phyloP scores from a whole-genome alignment of 1,140 invertebrate species.

The Planococcus citri region DNA sequence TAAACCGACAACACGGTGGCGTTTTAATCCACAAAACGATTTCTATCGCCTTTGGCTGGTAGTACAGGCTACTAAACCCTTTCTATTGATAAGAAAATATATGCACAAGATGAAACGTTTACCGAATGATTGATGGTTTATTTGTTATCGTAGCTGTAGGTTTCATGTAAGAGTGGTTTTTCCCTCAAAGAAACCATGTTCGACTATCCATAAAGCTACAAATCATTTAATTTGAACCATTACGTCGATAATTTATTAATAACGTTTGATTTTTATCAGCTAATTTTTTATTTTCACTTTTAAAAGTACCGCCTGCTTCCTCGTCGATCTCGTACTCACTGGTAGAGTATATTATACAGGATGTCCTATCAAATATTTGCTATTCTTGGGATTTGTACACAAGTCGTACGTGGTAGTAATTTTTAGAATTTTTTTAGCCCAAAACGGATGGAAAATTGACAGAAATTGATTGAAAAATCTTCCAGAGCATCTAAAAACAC shows the following conservation, averaged over 20 bases:
- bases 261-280: neutral
- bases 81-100: neutral
- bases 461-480: no score
- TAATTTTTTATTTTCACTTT: constrained; percentile 8
- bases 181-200: neutral
- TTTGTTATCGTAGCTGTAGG: neutral
- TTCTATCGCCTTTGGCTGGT: neutral
- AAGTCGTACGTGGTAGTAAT: no score
- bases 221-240: constrained; percentile 1
- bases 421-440: no score
- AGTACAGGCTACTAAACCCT: neutral
- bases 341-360: no score
- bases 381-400: no score
- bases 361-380: no score
- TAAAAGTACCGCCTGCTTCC: neutral
- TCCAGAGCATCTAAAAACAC: no score
- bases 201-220: neutral
- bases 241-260: neutral
- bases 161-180: neutral
- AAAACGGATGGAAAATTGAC: no score
- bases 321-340: no score
- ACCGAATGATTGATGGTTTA: neutral
- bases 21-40: neutral
- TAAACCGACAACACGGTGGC: neutral
- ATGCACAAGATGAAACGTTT: neutral